Conservation (phyloP, 2,113 vertebrate species). For the Campylomormyrus tamandua region DNA sequence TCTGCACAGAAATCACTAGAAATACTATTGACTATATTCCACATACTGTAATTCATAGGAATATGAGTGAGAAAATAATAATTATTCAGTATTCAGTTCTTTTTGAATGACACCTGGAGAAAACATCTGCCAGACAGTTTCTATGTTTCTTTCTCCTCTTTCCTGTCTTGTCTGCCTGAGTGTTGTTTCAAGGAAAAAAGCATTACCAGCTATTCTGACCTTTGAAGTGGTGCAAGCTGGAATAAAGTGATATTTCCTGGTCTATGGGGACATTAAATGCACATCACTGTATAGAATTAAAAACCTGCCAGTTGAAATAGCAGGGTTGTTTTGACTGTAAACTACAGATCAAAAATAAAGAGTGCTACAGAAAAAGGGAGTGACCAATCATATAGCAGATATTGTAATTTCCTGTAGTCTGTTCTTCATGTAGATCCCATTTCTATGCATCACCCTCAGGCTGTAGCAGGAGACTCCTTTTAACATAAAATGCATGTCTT, state of each 20-base stretch:
- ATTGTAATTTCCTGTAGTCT: not conserved
- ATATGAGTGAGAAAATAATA: not conserved
- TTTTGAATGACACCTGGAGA: not conserved
- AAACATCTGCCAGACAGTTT: not conserved
- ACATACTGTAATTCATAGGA: not conserved
- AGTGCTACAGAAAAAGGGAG: not conserved
- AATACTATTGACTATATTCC: not conserved
- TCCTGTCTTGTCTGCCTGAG: not conserved
- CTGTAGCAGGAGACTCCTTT: not conserved
- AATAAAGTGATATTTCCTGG: not conserved
- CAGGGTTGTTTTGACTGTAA: not conserved
- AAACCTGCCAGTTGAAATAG: not conserved
- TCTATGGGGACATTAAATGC: conserved; percentile 5
- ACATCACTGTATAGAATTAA: not conserved
- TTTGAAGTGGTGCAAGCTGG: not conserved
- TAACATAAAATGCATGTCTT: not conserved
- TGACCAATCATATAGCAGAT: not conserved
- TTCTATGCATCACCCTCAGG: not conserved
- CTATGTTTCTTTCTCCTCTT: not conserved
- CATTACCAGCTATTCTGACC: not conserved
- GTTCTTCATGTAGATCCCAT: not conserved
- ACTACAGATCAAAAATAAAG: not conserved
- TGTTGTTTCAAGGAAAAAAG: not conserved
- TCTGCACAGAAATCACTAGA: not conserved
- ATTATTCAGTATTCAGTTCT: not conserved